Conservation (phyloP, 37 sponge, comb jelly and placozoan genomes). For the Agelas oroides region DNA sequence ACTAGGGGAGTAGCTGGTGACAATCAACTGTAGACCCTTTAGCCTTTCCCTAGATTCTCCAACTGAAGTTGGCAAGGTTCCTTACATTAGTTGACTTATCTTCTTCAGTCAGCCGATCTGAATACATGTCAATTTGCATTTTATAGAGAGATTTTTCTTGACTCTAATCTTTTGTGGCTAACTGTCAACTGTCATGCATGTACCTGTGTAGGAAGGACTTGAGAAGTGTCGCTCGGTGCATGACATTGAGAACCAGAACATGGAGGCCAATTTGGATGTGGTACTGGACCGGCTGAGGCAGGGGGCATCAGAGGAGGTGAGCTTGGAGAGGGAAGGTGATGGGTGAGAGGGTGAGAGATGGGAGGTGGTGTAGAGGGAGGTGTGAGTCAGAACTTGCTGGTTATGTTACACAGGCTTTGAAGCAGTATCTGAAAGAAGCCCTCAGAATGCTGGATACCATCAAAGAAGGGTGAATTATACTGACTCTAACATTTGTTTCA, state of each 20-base stretch:
- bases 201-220: constrained; percentile 54
- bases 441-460: constrained; percentile 48
- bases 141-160: too few species aligned
- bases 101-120: too few species aligned
- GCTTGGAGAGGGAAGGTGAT: too few species aligned
- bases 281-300: constrained; percentile 84
- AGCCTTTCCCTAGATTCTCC: too few species aligned
- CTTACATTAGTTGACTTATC: too few species aligned
- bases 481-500: neutral
- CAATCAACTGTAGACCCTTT: too few species aligned
- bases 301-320: constrained; percentile 64
- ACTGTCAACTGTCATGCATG: too few species aligned
- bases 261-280: constrained; percentile 83
- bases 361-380: neutral
- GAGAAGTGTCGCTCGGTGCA: constrained; percentile 57
- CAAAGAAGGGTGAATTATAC: constrained; percentile 23
- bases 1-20: too few species aligned
- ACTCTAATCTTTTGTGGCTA: too few species aligned
- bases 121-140: too few species aligned
- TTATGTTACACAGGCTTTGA: constrained; percentile 18
- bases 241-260: constrained; percentile 72
- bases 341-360: neutral
- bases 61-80: too few species aligned
- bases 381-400: neutral
- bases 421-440: constrained; percentile 42